Evolutionary conservation across 2,888 invertebrate genomes (phyloP).

Genomic region (Oegoconia quadripuncta): DNA sequence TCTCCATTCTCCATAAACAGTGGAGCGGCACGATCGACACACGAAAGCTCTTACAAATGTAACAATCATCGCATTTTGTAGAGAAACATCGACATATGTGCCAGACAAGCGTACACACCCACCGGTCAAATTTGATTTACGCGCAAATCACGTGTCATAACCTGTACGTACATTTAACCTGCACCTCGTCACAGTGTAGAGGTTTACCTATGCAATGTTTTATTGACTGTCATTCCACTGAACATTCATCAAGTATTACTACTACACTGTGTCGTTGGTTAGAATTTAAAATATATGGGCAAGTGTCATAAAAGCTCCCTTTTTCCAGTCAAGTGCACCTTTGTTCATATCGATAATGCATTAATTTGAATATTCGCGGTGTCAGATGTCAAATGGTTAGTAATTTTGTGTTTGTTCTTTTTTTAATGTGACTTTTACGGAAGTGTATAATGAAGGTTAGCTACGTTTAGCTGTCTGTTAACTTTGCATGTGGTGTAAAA

Average conservation of each 20-base stretch:
- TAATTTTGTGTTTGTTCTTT: slow-evolving; percentile 46
- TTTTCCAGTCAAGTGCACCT: slow-evolving; percentile 66
- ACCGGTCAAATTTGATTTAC: slow-evolving; percentile 79
- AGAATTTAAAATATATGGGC: neutral
- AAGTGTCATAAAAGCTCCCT: slow-evolving; percentile 60
- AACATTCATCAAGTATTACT: too few relatives aligned
- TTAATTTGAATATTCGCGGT: slow-evolving; percentile 78
- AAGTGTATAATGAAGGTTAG: slow-evolving; percentile 37
- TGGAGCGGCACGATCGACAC: too few relatives aligned
- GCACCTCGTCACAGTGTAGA: slow-evolving; percentile 37
- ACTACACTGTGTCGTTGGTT: neutral
- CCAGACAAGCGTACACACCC: slow-evolving; percentile 67
- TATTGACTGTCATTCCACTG: slow-evolving; percentile 6
- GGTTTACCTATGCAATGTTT: slow-evolving; percentile 6
- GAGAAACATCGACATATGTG: slow-evolving; percentile 73
- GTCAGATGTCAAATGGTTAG: slow-evolving; percentile 9
- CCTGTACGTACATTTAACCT: slow-evolving; percentile 46
- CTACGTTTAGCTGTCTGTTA: slow-evolving; percentile 22
- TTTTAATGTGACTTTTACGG: slow-evolving; percentile 56
- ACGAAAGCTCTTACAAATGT: slow-evolving; percentile 63
- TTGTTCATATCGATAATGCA: slow-evolving; percentile 72
- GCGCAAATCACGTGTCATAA: slow-evolving; percentile 77
- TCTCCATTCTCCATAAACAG: too few relatives aligned
- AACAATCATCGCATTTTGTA: slow-evolving; percentile 48
- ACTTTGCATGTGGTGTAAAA: neutral